A percentile compares a stretch with the other conserved stretches of the same genome.
Evolutionary conservation across 2,797 vertebrate genomes (phyloP).

Genomic region (Champsocephalus esox): DNA sequence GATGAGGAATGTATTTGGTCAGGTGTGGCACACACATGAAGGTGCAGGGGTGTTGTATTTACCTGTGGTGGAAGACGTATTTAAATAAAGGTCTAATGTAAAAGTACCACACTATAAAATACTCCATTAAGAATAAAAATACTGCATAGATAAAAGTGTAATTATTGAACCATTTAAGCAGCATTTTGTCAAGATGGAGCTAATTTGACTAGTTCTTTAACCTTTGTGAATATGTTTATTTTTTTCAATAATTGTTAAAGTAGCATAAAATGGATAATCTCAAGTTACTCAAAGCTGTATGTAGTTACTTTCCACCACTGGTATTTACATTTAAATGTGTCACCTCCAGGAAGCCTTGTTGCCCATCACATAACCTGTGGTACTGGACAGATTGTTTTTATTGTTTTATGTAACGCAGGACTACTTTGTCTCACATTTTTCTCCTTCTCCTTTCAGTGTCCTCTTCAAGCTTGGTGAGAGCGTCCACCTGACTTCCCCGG

Average conservation of each 20-base stretch:
- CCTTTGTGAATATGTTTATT: not conserved
- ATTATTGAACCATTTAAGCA: not conserved
- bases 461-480: constrained; percentile 98
- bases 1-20: constrained; percentile 84
- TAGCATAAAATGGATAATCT: not conserved
- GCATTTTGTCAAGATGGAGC: not conserved
- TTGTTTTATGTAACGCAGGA: constrained; percentile 51
- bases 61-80: constrained; percentile 6
- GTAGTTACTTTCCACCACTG: not conserved
- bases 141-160: not conserved
- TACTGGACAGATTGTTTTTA: constrained; percentile 53
- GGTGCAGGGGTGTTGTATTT: constrained; percentile 57
- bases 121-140: not conserved
- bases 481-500: constrained; percentile 84
- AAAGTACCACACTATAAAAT: constrained; percentile 6
- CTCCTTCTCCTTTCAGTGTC: constrained; percentile 88
- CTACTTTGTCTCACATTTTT: constrained; percentile 54
- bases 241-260: constrained; percentile 1
- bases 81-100: constrained; percentile 2
- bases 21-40: constrained; percentile 77
- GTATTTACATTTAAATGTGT: constrained; percentile 29
- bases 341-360: constrained; percentile 21
- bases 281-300: not conserved
- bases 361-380: constrained; percentile 13
- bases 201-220: not conserved